phyloP scores from a whole-genome alignment of 2,797 vertebrate genomes.

The Poeciliopsis paucimaculata region DNA sequence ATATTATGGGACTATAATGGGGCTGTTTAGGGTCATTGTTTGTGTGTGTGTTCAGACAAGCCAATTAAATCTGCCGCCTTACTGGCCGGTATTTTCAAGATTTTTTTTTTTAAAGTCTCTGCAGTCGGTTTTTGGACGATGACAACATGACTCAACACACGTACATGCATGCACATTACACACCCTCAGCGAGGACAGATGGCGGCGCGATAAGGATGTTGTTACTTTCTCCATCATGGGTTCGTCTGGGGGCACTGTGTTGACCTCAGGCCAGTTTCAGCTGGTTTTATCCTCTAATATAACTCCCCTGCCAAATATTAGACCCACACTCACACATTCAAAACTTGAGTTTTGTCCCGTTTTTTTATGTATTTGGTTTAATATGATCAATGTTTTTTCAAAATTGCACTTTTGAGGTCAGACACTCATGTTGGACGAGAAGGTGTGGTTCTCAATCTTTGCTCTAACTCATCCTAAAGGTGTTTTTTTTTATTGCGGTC shows the following conservation, averaged over 20 bases:
- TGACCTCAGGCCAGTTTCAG: slow-evolving; percentile 9
- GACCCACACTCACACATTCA: background rate
- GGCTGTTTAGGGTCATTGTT: slow-evolving; percentile 70
- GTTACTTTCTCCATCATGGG: slow-evolving; percentile 26
- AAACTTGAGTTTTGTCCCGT: background rate
- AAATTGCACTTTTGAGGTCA: background rate
- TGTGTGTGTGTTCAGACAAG: slow-evolving; percentile 46
- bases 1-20: slow-evolving; percentile 70
- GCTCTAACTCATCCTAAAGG: background rate
- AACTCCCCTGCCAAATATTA: background rate
- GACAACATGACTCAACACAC: slow-evolving; percentile 48
- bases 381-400: background rate
- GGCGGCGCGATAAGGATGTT: slow-evolving; percentile 68
- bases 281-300: background rate
- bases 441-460: background rate
- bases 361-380: too few species aligned
- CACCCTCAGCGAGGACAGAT: slow-evolving; percentile 59
- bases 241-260: background rate
- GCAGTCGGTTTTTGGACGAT: slow-evolving; percentile 20
- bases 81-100: slow-evolving; percentile 45
- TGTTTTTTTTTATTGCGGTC: background rate
- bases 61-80: slow-evolving; percentile 63
- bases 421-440: background rate
- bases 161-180: slow-evolving; percentile 31
- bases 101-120: slow-evolving; percentile 24